Base-by-base conservation (phyloP, 2,888 invertebrate species). In the Lapara coniferarum region DNA sequence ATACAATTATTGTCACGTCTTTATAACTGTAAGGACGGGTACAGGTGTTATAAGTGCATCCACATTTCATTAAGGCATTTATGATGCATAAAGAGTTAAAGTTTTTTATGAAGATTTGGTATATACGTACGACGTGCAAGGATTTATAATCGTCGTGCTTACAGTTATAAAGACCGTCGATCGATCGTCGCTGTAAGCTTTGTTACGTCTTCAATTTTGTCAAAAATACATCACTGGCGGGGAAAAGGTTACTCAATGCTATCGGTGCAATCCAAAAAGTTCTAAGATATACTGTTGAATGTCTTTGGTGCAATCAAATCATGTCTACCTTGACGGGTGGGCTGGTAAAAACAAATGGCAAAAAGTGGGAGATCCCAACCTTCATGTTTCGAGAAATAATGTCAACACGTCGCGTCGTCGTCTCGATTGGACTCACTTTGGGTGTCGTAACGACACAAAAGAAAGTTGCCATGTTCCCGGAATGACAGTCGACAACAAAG, bases 371-470 rank as follows among this genome's bases (percentile, higher is more conserved):
- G 16, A 46, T 63, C 13, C 63, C 63, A 59, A 63, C 10, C 19
- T 49, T 49, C 49, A 19, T 12, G n/a, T 49, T 63, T 16, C 63
- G 63, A 19, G 88, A 80, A 77, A 79, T 72, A 74, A 74, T 70
- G 72, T 78, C 76, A 77, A 81, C 74, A 83, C 75, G 79, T 73
- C 75, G 87, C 86, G 86, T 84, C 85, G 86, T 84, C 85, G 76
- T 75, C 75, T 75, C 75, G 79, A 89, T 91, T 91, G 78, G 87
- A 74, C 77, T 80, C 91, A 85, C 89, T 74, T 79, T 80, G 79
- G 85, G 88, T 81, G 76, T 75, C 73, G 71, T 70, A 73, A 70
- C 77, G 72, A 89, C 85, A 92, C 91, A 92, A 92, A 90, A 88
- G 90, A 88, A 88, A 89, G 88, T 81, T 73, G 74, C 49, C 13